Conservation (phyloP, 2,797 vertebrate genomes). For the Dipus sagitta region DNA sequence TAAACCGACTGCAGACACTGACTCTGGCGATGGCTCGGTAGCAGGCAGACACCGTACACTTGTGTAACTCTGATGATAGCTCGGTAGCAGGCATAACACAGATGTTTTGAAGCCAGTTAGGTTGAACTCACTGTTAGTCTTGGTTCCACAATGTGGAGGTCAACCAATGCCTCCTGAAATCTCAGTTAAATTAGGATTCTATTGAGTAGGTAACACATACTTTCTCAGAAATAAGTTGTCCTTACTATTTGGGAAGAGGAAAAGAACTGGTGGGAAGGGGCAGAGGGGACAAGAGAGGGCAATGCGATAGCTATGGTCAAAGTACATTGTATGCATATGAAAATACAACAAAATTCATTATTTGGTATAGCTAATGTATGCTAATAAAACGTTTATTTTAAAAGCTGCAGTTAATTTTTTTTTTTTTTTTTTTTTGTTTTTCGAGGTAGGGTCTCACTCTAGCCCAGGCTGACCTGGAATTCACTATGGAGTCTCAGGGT, state of each 20-base stretch:
- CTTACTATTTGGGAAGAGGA: not conserved
- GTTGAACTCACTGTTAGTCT: not conserved
- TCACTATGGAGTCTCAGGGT: too few species aligned
- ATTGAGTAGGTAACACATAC: slow-evolving; percentile 2
- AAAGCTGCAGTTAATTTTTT: slow-evolving; percentile 52
- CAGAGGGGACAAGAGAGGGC: not conserved
- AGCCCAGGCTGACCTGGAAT: too few species aligned
- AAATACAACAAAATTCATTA: not conserved
- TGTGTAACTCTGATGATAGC: not conserved
- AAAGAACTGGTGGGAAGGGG: not conserved
- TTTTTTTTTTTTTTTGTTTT: too few species aligned
- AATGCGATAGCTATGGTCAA: not conserved
- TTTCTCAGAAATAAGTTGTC: not conserved
- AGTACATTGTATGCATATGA: not conserved
- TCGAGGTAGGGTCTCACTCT: too few species aligned
- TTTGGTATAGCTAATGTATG: not conserved
- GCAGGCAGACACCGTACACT: too few species aligned
- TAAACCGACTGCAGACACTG: not conserved
- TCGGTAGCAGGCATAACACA: not conserved
- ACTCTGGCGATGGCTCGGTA: slow-evolving; percentile 3
- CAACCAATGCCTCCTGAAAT: not conserved
- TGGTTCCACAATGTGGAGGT: not conserved
- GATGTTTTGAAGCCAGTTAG: not conserved
- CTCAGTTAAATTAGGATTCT: not conserved
- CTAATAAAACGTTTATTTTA: not conserved